These are phyloP conservation scores for Passer domesticus DNA, from an alignment of 2,113 vertebrate species.

Conservation along the genomic window DNA sequence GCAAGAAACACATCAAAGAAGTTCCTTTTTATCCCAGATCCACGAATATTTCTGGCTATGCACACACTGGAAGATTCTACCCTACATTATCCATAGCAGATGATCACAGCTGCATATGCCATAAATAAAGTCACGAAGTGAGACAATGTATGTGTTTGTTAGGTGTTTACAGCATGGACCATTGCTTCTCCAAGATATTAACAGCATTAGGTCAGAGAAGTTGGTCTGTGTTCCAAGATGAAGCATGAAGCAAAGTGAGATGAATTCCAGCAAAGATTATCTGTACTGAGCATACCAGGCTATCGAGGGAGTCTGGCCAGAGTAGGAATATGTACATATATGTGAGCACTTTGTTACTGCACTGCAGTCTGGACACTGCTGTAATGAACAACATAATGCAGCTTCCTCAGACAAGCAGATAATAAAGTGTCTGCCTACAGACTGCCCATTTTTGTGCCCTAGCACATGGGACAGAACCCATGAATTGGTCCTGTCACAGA, in stretches of 20 bases:
- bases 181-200: slow-evolving; percentile 21
- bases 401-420: not conserved
- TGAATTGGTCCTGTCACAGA: not conserved
- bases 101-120: not conserved
- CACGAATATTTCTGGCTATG: not conserved
- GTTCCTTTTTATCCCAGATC: not conserved
- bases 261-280: not conserved
- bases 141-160: not conserved
- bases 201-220: slow-evolving; percentile 12
- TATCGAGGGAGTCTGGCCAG: not conserved
- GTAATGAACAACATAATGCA: not conserved
- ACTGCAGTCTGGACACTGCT: not conserved
- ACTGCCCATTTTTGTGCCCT: not conserved
- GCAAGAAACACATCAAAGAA: not conserved
- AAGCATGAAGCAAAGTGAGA: not conserved
- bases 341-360: not conserved
- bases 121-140: slow-evolving; percentile 1
- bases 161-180: slow-evolving; percentile 36
- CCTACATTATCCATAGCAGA: slow-evolving; percentile 19
- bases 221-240: not conserved
- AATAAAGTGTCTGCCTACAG: not conserved
- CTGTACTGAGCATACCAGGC: rapidly evolving
- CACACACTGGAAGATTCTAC: not conserved
- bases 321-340: not conserved
- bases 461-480: not conserved